phyloP scores from a whole-genome alignment of 2,113 vertebrate species.

The Peromyscus californicus region DNA sequence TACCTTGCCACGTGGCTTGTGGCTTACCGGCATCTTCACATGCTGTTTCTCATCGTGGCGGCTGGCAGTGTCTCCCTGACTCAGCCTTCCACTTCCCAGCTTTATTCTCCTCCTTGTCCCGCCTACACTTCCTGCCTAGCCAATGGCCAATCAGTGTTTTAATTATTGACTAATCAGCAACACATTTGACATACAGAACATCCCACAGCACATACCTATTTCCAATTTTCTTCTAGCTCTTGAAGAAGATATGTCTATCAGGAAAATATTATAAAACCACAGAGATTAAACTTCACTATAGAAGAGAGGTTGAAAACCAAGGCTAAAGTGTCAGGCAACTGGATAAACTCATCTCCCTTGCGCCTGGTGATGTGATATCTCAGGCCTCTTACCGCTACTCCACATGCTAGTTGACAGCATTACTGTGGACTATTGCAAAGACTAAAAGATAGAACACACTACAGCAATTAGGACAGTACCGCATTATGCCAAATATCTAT shows the following conservation, averaged over 20 bases:
- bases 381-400: background rate
- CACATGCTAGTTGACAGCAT: background rate
- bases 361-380: background rate
- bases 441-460: background rate
- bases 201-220: background rate
- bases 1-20: too few relatives aligned
- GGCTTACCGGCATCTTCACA: too few relatives aligned
- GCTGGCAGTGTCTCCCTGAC: too few relatives aligned
- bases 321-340: too few relatives aligned
- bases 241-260: background rate
- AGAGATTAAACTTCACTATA: background rate
- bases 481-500: slow-evolving; percentile 23
- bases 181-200: too few relatives aligned
- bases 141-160: too few relatives aligned
- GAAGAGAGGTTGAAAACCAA: background rate
- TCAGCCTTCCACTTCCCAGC: too few relatives aligned
- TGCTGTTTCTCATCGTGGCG: too few relatives aligned
- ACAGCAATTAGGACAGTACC: background rate
- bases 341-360: too few relatives aligned
- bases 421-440: background rate
- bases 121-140: too few relatives aligned
- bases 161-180: too few relatives aligned
- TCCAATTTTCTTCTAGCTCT: background rate
- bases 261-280: background rate
- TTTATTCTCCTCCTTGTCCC: too few relatives aligned